Evolutionary conservation across 1,140 invertebrate species (phyloP), one percentile per base, ranked within the genome.

Genomic region (Globodera rostochiensis): DNA sequence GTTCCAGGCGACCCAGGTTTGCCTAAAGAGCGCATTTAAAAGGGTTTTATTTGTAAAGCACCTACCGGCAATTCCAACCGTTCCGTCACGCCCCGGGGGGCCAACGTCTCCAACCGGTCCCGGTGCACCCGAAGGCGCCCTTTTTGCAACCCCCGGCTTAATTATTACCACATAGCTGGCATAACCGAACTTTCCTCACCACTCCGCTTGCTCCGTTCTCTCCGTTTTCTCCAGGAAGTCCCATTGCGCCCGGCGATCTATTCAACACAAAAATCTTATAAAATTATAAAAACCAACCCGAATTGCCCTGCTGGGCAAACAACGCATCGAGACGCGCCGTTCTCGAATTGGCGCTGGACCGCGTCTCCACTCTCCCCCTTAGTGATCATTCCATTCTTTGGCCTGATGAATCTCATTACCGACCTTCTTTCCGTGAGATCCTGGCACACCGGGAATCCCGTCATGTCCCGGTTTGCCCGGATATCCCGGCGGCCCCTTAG

Each of bases 91-190:
- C 45, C 80, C 80, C 66, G 74, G 21, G 3, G n/a, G 36, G 47
- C 80, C 80, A 11, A 57, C 71, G 5, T 81, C 74, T n/a, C 80
- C 80, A 45, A 79, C 11, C n/a, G 60, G 77, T 0, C 80, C 80
- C 0, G 80, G n/a, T 25, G 47, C 49, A 11, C 80, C 80, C 45
- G 49, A 13, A 36, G 66, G 19, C 9, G 74, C 74, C 8, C 45
- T 57, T 76, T 76, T 76, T 3, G 74, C 11, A n/a, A 7, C 53
- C 53, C 74, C 74, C 13, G 74, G 49, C 74, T 76, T 45, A 53
- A n/a, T 53, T 11, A 74, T 53, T 13, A 53, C 50, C 57, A 19
- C 57, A 64, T 45, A 66, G 60, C 19, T 36, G 36, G 25, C 8
- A 3, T 71, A 6, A 2, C 69, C 36, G 2, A n/a, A 50, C 64